Percentiles rank a stretch among this genome's conserved stretches.
phyloP scores from a whole-genome alignment of 2,888 invertebrate species.

The Lithophane ornitopus region DNA sequence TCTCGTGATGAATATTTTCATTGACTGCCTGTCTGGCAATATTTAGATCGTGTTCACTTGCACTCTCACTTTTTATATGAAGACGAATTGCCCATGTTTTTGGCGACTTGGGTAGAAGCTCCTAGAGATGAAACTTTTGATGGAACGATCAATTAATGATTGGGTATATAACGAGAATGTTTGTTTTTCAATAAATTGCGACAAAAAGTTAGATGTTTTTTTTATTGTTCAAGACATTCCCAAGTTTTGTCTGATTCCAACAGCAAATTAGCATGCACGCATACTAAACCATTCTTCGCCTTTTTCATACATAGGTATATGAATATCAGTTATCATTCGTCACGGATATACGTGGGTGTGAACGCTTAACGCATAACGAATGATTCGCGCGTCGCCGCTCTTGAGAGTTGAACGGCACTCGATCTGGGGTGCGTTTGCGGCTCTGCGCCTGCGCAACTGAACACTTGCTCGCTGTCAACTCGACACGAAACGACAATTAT shows the following conservation, averaged over 20 bases:
- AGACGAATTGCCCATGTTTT: neutral
- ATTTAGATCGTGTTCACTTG: neutral
- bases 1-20: slow-evolving; percentile 52
- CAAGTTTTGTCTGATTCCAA: slow-evolving; percentile 1
- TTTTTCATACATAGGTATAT: neutral
- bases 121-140: neutral
- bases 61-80: neutral
- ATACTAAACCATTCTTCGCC: neutral
- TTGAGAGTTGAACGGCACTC: slow-evolving; percentile 73
- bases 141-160: neutral
- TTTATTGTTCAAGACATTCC: neutral
- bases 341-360: slow-evolving; percentile 74
- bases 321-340: slow-evolving; percentile 66
- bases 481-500: slow-evolving; percentile 56
- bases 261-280: neutral
- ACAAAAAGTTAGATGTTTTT: neutral
- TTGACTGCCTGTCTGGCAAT: slow-evolving; percentile 14
- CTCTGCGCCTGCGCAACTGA: slow-evolving; percentile 41
- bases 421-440: slow-evolving; percentile 64
- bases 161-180: neutral
- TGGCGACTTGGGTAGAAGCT: neutral
- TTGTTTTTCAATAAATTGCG: neutral
- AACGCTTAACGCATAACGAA: slow-evolving; percentile 80
- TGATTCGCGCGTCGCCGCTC: slow-evolving; percentile 78
- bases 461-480: slow-evolving; percentile 64